phyloP scores from a whole-genome alignment of 2,888 invertebrate genomes.

The Drosophila subquinaria region DNA sequence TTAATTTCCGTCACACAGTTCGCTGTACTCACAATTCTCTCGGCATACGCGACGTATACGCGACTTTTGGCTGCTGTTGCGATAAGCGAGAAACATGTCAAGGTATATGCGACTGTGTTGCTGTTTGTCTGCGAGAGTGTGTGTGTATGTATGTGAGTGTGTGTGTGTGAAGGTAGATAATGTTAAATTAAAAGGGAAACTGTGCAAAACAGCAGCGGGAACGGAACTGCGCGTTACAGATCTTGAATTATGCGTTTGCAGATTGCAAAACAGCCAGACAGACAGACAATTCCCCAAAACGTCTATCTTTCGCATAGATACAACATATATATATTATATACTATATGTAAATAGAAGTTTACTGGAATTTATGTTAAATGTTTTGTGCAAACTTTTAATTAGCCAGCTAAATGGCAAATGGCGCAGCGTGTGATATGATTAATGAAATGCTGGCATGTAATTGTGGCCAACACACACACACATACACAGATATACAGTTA shows the following conservation, averaged over 20 bases:
- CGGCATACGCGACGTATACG: slow-evolving; percentile 56
- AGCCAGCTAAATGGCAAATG: slow-evolving; percentile 77
- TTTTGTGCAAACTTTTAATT: slow-evolving; percentile 77
- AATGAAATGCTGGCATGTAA: slow-evolving; percentile 79
- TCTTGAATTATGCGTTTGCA: slow-evolving; percentile 78
- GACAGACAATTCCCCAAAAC: slow-evolving; percentile 35
- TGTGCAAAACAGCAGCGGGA: slow-evolving; percentile 65
- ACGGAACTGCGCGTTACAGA: slow-evolving; percentile 75
- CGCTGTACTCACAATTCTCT: slow-evolving; percentile 50
- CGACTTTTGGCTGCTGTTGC: slow-evolving; percentile 63
- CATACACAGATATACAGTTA: slow-evolving; percentile 4
- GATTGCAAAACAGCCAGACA: slow-evolving; percentile 57
- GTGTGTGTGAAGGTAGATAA: slow-evolving; percentile 66
- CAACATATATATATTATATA: slow-evolving; percentile 23
- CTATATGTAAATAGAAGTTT: slow-evolving; percentile 22
- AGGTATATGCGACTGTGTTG: slow-evolving; percentile 52
- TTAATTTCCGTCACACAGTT: slow-evolving; percentile 76
- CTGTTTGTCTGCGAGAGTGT: not conserved
- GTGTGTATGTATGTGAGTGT: slow-evolving; percentile 17
- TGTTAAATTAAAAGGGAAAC: slow-evolving; percentile 80
- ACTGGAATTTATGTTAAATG: slow-evolving; percentile 72
- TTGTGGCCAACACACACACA: slow-evolving; percentile 51
- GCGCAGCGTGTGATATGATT: slow-evolving; percentile 77
- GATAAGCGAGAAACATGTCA: slow-evolving; percentile 80
- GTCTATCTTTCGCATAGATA: slow-evolving; percentile 63